Conservation (phyloP, 2,888 invertebrate genomes). For the Limnephilus rhombicus region DNA sequence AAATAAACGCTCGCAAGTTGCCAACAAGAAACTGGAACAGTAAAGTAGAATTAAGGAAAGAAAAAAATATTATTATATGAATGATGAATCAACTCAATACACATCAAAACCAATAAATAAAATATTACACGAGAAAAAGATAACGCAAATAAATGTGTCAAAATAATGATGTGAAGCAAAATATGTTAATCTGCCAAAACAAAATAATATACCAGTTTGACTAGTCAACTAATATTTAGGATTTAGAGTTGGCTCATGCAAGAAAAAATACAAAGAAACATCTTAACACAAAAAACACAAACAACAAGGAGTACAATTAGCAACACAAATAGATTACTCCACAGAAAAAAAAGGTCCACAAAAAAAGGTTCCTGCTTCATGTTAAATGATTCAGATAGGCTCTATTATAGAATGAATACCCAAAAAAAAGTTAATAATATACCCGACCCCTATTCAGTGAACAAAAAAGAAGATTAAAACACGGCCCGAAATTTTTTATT, state of each 20-base stretch:
- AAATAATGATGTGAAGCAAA: conserved; percentile 25
- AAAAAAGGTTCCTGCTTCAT: conserved; percentile 53
- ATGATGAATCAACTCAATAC: background rate
- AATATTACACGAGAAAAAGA: conserved; percentile 33
- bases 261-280: conserved; percentile 37
- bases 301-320: conserved; percentile 55
- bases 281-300: conserved; percentile 26
- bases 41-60: background rate
- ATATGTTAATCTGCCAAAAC: conserved; percentile 54
- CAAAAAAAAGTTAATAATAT: conserved; percentile 64
- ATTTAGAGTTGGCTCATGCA: conserved; percentile 42
- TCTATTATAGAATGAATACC: conserved; percentile 56
- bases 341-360: conserved; percentile 45
- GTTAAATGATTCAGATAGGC: conserved; percentile 60
- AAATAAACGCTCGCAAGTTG: conserved; percentile 33
- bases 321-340: conserved; percentile 58
- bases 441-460: conserved; percentile 57
- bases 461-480: conserved; percentile 64
- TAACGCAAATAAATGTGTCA: conserved; percentile 55
- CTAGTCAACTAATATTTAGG: conserved; percentile 49
- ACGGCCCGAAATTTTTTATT: conserved; percentile 55
- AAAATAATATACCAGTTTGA: conserved; percentile 26
- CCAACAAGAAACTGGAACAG: conserved; percentile 4
- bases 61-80: conserved; percentile 9
- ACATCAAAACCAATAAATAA: conserved; percentile 36